Base-by-base conservation (phyloP, 2,113 vertebrate species). In the Macquaria ambigua region DNA sequence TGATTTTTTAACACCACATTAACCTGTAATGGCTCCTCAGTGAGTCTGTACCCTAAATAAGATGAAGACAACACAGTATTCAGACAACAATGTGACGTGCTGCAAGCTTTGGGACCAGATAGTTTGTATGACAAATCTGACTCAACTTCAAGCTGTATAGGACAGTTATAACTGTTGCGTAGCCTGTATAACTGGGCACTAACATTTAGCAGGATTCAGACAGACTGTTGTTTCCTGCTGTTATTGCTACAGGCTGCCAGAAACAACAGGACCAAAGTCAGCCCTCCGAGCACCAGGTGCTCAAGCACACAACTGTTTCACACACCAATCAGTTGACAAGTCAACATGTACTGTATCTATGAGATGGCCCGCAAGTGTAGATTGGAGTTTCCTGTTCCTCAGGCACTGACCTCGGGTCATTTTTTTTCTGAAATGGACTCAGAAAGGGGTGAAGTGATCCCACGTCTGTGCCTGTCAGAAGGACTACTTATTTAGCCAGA, bases 251-350 rank as follows among this genome's bases (percentile, higher is more conserved):
- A 86, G 59, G 77, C 86, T 88, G 84, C 89, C 88, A 89, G 62
- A 90, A 87, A 79, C 77, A 66, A 74, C 80, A 86, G 80, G 87
- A 89, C 77, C 85, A 81, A 87, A 82, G 77, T 82, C 82, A 20
- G 9, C 72, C 78, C 84, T 90, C 85, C 79, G 82, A 86, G 75
- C 77, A 74, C 74, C 78, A 79, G 59, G 80, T 83, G 76, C 87
- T 78, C 79, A 90, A 89, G 89, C 93, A 88, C 92, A 94, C 89
- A 83, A 85, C 87, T 77, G 84, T 90, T 88, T 87, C 87, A 83
- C 85, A 81, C 55, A 87, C 86, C 73, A 81, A 83, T 73, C 74
- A 59, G 87, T 71, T 77, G 70, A 85, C 37, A 48, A 37, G 79
- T 87, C 68, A 84, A 81, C 71, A 58, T 85, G 88, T 87, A 88